Percentiles rank a stretch among this genome's conserved stretches.
Conservation (phyloP, 2,888 invertebrate species). For the Emesis furor region DNA sequence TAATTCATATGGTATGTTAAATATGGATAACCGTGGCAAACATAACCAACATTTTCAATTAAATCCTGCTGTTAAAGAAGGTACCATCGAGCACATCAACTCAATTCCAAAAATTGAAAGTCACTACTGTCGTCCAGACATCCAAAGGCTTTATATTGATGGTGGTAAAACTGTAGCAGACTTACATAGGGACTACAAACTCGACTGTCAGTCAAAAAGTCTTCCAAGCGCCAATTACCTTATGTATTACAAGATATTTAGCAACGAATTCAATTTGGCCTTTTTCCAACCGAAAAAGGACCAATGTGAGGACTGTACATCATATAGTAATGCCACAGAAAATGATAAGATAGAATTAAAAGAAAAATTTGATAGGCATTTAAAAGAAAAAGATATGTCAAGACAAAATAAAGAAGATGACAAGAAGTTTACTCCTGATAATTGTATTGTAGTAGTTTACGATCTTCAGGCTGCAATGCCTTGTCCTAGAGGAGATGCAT, state of each 20-base stretch:
- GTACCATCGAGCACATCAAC: constrained; percentile 68
- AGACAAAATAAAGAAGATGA: constrained; percentile 14
- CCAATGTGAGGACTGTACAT: constrained; percentile 10
- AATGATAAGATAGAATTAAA: constrained; percentile 9
- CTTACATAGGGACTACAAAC: constrained; percentile 71
- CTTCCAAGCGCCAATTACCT: constrained; percentile 42
- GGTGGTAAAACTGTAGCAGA: constrained; percentile 70
- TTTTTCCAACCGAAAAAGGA: constrained; percentile 63
- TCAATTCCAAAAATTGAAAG: constrained; percentile 74
- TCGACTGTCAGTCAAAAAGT: constrained; percentile 54
- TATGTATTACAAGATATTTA: constrained; percentile 60
- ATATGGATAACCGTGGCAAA: constrained; percentile 72
- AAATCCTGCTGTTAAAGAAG: constrained; percentile 29
- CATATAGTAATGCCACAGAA: constrained; percentile 1
- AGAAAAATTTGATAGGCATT: constrained; percentile 1
- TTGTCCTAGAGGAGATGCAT: neutral
- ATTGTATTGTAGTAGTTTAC: constrained; percentile 1
- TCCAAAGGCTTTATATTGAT: constrained; percentile 73
- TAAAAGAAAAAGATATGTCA: neutral
- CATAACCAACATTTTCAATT: constrained; percentile 64
- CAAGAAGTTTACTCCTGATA: constrained; percentile 14
- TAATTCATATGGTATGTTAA: constrained; percentile 20
- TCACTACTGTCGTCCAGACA: constrained; percentile 70
- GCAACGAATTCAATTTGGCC: constrained; percentile 50
- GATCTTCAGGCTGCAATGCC: constrained; percentile 15